Base-by-base conservation (phyloP, 2,797 vertebrate species). In the Coracias cyanogaster region DNA sequence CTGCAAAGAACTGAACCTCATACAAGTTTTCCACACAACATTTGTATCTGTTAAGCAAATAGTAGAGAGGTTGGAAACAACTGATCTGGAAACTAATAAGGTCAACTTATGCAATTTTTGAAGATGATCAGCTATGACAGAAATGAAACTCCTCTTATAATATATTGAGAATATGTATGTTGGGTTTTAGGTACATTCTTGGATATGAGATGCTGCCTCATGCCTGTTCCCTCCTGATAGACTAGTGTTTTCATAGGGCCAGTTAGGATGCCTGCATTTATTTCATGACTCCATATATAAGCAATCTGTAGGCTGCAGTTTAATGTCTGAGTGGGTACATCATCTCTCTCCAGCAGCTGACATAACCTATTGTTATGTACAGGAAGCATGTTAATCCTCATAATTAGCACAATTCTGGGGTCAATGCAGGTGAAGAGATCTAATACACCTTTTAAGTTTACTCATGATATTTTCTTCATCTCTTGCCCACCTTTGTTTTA, bases 381-480 rank as follows among this genome's bases (percentile, higher is more conserved):
- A 86, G 93, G 80, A 97, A 91, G 55, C 67, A 57, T 90, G 86
- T 61, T 97, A 97, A 96, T 97, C 70, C 86, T 90, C 81, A 87
- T 89, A 94, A 97, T 96, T 96, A 97, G 33, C 84, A 90, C 49
- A 71, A 58, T 95, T 92, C 92, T 86, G 57, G 26, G 82, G 73
- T 94, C 95, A 91, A 15, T 39, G 33, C 37, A 74, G 92, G 92
- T 81, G 64, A 97, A 88, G 65, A 94, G 58, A 35, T 79, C 88
- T 86, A 31, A 79, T 80, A 76, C 74, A 91, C 64, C 79, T 97
- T 91, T 96, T 82, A 96, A 92, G 91, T 96, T 95, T 92, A 90
- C 76, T 93, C 58, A 77, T 12, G 26, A 80, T 84, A 57, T 82
- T 97, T 90, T 77, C 74, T 94, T 93, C 33, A 77, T 87, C 57